Percentiles rank a stretch among this genome's conserved stretches.
Evolutionary conservation across 2,113 vertebrate species (phyloP).

Genomic region (Mesocricetus auratus): DNA sequence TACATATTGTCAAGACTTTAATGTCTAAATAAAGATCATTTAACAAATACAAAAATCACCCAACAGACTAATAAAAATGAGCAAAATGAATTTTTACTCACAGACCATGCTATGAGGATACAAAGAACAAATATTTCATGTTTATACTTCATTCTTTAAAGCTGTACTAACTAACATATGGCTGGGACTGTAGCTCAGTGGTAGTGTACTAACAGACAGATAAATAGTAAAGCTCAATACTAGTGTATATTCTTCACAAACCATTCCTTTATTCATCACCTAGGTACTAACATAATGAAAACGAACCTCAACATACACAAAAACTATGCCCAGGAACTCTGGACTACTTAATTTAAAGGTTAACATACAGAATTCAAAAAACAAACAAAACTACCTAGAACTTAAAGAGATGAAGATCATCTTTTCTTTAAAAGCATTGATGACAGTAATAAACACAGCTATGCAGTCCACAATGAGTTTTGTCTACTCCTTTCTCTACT

Average conservation of each 20-base stretch:
- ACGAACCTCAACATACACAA: not conserved
- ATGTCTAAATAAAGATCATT: conserved; percentile 25
- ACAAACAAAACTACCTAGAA: conserved; percentile 31
- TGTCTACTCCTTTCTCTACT: not conserved
- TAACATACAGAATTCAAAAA: not conserved
- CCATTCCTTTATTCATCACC: not conserved
- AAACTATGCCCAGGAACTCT: not conserved
- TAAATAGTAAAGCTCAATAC: not conserved
- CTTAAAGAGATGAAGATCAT: not conserved
- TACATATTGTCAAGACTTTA: not conserved
- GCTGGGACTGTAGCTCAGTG: not conserved
- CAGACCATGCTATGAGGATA: not conserved
- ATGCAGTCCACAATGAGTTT: not conserved
- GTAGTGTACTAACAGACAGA: not conserved
- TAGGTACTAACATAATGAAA: not conserved
- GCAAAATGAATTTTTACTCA: conserved; percentile 31
- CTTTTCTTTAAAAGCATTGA: conserved; percentile 26
- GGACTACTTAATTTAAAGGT: not conserved
- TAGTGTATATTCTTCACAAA: not conserved
- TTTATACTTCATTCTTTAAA: conserved; percentile 61
- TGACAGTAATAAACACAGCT: not conserved
- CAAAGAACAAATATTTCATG: not conserved
- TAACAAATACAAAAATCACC: not conserved
- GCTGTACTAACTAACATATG: not conserved
- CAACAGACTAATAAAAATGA: not conserved